Evolutionary conservation across 2,113 vertebrate genomes (phyloP), one percentile per base, ranked within the genome.

Genomic region (Turnix velox): DNA sequence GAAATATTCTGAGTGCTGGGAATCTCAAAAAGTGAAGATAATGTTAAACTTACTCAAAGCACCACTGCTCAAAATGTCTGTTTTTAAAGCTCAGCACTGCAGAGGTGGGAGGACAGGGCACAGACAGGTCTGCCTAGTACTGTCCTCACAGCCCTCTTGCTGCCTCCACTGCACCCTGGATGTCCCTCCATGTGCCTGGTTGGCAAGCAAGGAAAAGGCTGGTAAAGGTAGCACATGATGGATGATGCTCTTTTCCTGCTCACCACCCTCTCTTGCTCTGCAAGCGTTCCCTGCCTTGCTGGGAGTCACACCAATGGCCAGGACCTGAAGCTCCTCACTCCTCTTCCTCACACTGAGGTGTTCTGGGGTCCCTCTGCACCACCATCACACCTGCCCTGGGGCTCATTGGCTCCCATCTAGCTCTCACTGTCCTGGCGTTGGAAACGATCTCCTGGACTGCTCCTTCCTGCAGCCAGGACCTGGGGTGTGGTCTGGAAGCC

Each of bases 121-220:
- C 15, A 31, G 43, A 35, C 49, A 55, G 12, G 12, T 6, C 58
- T 48, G 39, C 2, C 4, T 14, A 27, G 18, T 30, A 59, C 48
- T 45, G 37, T 37, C 45, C 57, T 15, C 45, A n/a, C 10, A 25
- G 43, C 14, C 52, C 28, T 16, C 55, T 35, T 5, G 24, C 35
- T 7, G 2, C 24, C 35, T 17, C 6, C 6, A 0, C 55, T 5
- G 3, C 14, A 2, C 12, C 4, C 0, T 24, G 33, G 18, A 20
- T 35, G 14, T 42, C 30, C 23, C 59, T 30, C 23, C 5, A 3
- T 3, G 46, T 15, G 33, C 54, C 30, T 2, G 12, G 23, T 52
- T 23, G 66, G 78, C 62, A 25, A n/a, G 17, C 0, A 37, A 39
- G 61, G 19, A 49, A 7, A 7, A 28, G 18, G 33, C 18, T 30